Base-by-base conservation (phyloP, 2,888 invertebrate genomes). In the Punctoribates punctum region DNA sequence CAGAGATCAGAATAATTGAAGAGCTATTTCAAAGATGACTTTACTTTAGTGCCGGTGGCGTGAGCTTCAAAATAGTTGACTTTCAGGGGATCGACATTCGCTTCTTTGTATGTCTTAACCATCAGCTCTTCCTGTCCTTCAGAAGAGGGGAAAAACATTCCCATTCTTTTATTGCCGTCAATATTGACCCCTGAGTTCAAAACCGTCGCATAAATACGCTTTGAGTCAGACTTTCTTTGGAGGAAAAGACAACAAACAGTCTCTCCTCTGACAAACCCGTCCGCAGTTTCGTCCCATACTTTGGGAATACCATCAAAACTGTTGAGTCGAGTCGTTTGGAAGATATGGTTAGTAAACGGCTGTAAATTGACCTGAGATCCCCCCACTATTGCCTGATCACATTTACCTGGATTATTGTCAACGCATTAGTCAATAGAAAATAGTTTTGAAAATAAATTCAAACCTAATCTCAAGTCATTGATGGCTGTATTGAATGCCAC, bases 11-110 rank as follows among this genome's bases (percentile, higher is more conserved):
- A n/a, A 3, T 34, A 34, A 34, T 34, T 34, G 3, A 34, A 34
- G 3, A 34, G 34, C 34, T 34, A 3, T 34, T 34, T 3, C 8
- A 34, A 34, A 34, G 46, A 34, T 34, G n/a, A n/a, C 4, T 3
- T 48, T n/a, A 91, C 91, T 87, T 86, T 85, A 20, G 87, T 87
- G 77, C 98, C 98, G 27, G 98, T 98, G 75, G 98, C 98, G 85
- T 99, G 98, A 73, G 96, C 95, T 85, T 99, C 98, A 1, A 99
- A 91, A 84, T 97, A 99, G 3, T 86, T 87, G 0, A 99, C 92
- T 77, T 92, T 90, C 73, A 86, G 84, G 2, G 97, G 96, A 81
- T 91, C 89, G 74, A 98, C 84, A 0, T 90, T 89, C 46, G 89
- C 89, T 85, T 95, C 94, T 8, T 86, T 86, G 85, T 97, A 98